Evolutionary conservation across 2,888 invertebrate species (phyloP).

Genomic region (Volucella zonaria): DNA sequence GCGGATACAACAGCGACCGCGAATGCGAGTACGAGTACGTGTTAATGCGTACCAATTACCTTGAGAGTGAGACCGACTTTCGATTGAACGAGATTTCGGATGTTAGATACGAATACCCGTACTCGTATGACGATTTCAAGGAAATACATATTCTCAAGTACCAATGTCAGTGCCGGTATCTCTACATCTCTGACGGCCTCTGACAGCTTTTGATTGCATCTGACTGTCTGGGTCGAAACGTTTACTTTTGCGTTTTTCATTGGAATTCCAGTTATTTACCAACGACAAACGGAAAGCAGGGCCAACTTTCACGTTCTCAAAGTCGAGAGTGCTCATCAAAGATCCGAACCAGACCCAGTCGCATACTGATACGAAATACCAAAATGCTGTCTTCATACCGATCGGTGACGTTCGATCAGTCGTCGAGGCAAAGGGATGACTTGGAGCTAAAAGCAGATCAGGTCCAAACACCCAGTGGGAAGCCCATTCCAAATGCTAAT

Average conservation of each 20-base stretch:
- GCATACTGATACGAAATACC: neutral
- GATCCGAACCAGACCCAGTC: conserved; percentile 12
- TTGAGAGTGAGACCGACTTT: conserved; percentile 64
- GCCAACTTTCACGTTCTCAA: conserved; percentile 68
- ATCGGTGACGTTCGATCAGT: conserved; percentile 46
- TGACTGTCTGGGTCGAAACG: neutral
- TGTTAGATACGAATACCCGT: conserved; percentile 23
- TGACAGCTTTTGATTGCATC: neutral
- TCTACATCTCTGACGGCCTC: too few relatives aligned
- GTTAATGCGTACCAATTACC: conserved; percentile 36
- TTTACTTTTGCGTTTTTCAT: conserved; percentile 31
- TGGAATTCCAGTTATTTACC: conserved; percentile 60
- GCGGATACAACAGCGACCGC: too few relatives aligned
- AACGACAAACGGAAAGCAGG: conserved; percentile 51
- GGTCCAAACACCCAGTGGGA: conserved; percentile 6
- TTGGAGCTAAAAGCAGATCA: too few relatives aligned
- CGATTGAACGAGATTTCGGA: conserved; percentile 66
- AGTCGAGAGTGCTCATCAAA: conserved; percentile 54
- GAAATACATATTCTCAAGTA: conserved; percentile 5
- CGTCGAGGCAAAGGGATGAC: neutral
- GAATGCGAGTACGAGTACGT: conserved; percentile 5
- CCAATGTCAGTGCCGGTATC: too few relatives aligned
- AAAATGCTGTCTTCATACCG: neutral
- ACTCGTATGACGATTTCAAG: conserved; percentile 29
- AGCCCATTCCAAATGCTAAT: conserved; percentile 48